Percentiles rank a stretch among this genome's conserved stretches.
These are phyloP conservation scores for Ptyas mucosa DNA, from an alignment of 2,113 vertebrate genomes.

Conservation along the genomic window DNA sequence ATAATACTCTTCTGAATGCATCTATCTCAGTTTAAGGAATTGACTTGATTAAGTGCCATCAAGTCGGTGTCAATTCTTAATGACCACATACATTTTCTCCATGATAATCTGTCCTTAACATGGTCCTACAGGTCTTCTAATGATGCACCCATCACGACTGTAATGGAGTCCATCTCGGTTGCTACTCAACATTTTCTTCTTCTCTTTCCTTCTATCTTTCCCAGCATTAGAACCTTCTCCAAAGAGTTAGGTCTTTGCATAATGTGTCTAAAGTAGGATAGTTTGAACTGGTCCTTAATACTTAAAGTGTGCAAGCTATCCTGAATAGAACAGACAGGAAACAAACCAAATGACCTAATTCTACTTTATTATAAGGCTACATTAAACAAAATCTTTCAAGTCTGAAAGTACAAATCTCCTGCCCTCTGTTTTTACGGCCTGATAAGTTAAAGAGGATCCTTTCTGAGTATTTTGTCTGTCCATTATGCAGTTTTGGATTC, in stretches of 20 bases:
- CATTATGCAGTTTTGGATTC: background rate
- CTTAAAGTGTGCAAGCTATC: background rate
- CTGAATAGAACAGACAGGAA: background rate
- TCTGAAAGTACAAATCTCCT: background rate
- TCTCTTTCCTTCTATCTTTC: background rate
- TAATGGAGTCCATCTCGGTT: background rate
- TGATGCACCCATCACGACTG: background rate
- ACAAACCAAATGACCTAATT: background rate
- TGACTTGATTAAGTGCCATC: background rate
- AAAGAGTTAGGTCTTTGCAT: background rate
- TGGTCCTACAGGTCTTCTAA: background rate
- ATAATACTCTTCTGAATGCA: slow-evolving; percentile 22
- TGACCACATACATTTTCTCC: background rate
- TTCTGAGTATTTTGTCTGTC: background rate
- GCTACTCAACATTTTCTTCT: background rate
- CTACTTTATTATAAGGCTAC: background rate
- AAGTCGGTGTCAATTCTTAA: background rate
- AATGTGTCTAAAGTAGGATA: background rate
- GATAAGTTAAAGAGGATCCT: background rate
- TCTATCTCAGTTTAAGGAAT: slow-evolving; percentile 28
- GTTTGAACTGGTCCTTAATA: background rate
- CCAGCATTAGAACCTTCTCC: background rate
- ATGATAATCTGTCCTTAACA: background rate
- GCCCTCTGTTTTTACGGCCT: background rate
- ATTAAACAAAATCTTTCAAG: background rate